Percentiles rank a stretch among this genome's conserved stretches.
phyloP scores from a whole-genome alignment of 2,113 vertebrate species.

The Oxygymnocypris stewartii region DNA sequence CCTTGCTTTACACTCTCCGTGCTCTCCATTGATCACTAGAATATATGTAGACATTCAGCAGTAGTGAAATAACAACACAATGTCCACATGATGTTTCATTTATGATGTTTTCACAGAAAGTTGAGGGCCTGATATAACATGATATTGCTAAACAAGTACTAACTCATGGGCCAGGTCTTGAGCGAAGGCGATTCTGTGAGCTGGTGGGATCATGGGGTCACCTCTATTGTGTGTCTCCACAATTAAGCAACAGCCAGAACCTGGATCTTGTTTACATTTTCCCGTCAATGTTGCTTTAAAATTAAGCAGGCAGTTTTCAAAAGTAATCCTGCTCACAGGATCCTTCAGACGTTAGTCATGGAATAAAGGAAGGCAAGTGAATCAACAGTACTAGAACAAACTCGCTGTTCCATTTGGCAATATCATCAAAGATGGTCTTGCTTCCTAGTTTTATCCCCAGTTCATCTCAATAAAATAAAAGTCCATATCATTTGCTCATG shows the following conservation, averaged over 20 bases:
- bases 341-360: not conserved
- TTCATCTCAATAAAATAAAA: not conserved
- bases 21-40: not conserved
- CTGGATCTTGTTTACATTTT: slow-evolving; percentile 1
- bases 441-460: slow-evolving; percentile 6
- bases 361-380: not conserved
- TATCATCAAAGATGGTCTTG: not conserved
- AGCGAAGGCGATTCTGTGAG: not conserved
- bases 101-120: not conserved
- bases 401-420: not conserved
- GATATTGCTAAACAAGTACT: not conserved
- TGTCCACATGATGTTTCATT: not conserved
- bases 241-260: not conserved
- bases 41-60: not conserved
- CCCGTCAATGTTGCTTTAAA: not conserved
- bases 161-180: not conserved
- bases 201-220: not conserved
- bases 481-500: not conserved
- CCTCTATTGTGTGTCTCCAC: not conserved
- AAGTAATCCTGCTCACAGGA: not conserved
- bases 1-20: not conserved
- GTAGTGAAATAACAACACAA: slow-evolving; percentile 5
- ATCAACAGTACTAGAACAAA: not conserved
- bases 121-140: not conserved
- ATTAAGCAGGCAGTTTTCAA: not conserved